phyloP scores from a whole-genome alignment of 2,888 invertebrate genomes.

The Cephus rjabovi region DNA sequence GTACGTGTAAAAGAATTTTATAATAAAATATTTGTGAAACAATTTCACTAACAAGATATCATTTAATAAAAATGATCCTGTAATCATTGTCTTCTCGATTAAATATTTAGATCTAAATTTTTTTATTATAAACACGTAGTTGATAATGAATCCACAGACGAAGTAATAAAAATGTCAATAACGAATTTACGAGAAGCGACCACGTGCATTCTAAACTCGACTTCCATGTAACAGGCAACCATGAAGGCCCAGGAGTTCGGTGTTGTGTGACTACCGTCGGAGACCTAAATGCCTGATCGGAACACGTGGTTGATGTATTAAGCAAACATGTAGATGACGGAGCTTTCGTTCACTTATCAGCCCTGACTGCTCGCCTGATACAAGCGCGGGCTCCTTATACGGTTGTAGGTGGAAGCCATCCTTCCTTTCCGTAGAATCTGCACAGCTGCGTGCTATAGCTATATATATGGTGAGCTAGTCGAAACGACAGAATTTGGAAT shows the following conservation, averaged over 20 bases:
- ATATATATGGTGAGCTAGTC: background rate
- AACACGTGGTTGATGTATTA: constrained; percentile 57
- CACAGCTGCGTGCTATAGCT: background rate
- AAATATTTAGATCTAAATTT: background rate
- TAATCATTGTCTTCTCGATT: background rate
- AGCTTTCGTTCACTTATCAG: constrained; percentile 24
- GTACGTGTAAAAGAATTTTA: background rate
- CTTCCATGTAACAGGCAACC: constrained; percentile 44
- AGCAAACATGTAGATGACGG: constrained; percentile 39
- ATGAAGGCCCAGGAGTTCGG: constrained; percentile 26
- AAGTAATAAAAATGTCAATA: background rate
- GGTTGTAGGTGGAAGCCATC: constrained; percentile 60
- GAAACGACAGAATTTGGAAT: background rate
- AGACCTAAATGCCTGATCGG: constrained; percentile 45
- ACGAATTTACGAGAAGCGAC: constrained; percentile 35
- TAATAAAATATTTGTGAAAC: background rate
- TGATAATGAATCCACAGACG: background rate
- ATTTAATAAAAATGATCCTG: background rate
- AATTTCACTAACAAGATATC: background rate
- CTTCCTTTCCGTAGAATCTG: constrained; percentile 21
- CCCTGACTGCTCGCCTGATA: constrained; percentile 48
- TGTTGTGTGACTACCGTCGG: constrained; percentile 11
- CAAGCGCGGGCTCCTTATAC: constrained; percentile 65
- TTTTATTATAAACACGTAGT: background rate
- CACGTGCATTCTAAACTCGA: constrained; percentile 65